These are phyloP conservation scores for Drosophila burlai DNA, from an alignment of 1,140 invertebrate genomes.

Conservation along the genomic window DNA sequence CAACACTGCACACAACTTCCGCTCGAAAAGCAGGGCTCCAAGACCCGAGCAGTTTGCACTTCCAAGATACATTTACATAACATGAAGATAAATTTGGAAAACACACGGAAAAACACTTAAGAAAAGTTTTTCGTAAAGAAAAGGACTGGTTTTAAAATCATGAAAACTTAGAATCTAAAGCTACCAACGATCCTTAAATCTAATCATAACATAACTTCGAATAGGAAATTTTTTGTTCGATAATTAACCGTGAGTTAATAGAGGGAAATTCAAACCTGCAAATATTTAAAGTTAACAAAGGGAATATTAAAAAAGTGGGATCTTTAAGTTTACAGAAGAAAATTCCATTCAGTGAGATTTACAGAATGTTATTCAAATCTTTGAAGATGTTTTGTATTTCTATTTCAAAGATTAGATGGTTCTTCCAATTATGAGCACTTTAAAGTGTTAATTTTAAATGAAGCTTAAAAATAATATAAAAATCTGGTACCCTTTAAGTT, in stretches of 20 bases:
- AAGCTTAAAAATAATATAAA: background rate
- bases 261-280: too few relatives aligned
- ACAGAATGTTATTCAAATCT: too few relatives aligned
- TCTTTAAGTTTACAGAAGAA: too few relatives aligned
- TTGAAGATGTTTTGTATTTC: background rate
- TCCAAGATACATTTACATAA: constrained; percentile 61
- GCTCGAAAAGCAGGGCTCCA: constrained; percentile 23
- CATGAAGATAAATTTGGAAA: background rate
- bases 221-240: too few relatives aligned
- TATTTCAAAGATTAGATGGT: background rate
- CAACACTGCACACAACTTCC: constrained; percentile 77
- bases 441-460: background rate
- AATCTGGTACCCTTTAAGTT: background rate
- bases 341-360: too few relatives aligned
- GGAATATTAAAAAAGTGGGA: too few relatives aligned
- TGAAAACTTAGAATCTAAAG: background rate
- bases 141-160: background rate
- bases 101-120: constrained; percentile 8
- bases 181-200: too few relatives aligned
- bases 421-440: background rate
- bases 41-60: constrained; percentile 20
- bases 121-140: background rate
- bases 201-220: too few relatives aligned
- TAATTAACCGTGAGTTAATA: too few relatives aligned
- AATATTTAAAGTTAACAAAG: too few relatives aligned